These are phyloP conservation scores for Hydropsyche tenuis DNA, from an alignment of 1,140 invertebrate species.

Conservation along the genomic window DNA sequence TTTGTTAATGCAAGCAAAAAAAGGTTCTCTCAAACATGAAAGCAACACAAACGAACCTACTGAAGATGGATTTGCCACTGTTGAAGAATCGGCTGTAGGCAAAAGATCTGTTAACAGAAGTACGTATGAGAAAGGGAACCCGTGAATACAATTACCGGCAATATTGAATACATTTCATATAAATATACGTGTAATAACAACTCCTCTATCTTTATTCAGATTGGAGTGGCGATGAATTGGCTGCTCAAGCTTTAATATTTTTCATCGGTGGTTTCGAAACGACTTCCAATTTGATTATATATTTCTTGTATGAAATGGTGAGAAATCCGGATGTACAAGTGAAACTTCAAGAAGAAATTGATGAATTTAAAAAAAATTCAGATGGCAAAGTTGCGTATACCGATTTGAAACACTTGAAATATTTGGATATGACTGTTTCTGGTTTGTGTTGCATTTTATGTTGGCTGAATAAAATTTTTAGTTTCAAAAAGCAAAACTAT, in stretches of 20 bases:
- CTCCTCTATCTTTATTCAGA: slow-evolving; percentile 29
- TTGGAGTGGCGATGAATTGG: slow-evolving; percentile 51
- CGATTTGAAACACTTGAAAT: slow-evolving; percentile 50
- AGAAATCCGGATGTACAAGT: slow-evolving; percentile 65
- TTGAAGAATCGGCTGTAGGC: slow-evolving; percentile 51
- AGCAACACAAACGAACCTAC: slow-evolving; percentile 48
- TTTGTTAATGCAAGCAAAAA: slow-evolving; percentile 52
- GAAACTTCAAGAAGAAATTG: slow-evolving; percentile 66
- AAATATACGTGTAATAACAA: no score
- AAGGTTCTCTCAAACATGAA: slow-evolving; percentile 48
- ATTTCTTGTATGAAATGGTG: slow-evolving; percentile 64
- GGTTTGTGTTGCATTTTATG: not conserved
- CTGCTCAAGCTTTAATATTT: slow-evolving; percentile 65
- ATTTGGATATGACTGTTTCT: slow-evolving; percentile 51
- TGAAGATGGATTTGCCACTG: slow-evolving; percentile 53
- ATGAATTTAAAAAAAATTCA: slow-evolving; percentile 42
- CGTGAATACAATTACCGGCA: no score
- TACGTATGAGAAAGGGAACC: not conserved
- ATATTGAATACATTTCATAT: no score
- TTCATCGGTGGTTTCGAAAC: slow-evolving; percentile 69
- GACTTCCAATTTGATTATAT: slow-evolving; percentile 64
- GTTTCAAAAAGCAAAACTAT: no score
- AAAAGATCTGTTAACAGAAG: slow-evolving; percentile 45
- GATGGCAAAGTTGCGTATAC: slow-evolving; percentile 47
- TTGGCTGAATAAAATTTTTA: no score